Base-by-base conservation (phyloP, 2,888 invertebrate species). In the Aquatica leii region DNA sequence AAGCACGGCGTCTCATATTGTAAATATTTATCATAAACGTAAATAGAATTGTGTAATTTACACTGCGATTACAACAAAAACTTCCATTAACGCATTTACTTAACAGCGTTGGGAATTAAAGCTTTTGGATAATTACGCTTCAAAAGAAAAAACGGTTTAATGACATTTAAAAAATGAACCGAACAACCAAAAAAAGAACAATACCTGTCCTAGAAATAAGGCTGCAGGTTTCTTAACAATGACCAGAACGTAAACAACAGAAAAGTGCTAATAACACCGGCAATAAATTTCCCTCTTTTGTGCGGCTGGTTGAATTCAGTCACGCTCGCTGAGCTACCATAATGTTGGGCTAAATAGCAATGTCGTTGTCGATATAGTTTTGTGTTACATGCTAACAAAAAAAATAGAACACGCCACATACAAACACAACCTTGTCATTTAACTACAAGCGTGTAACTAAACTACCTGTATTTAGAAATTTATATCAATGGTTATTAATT, bases 251-350 rank as follows among this genome's bases (percentile, higher is more conserved):
- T 57, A 59, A 60, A 63, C 60, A 51, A 66, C 56, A 63, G 62
- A 68, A 68, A 68, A 68, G 68, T 66, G 68, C 62, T 66, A 68
- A 68, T 62, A 66, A 66, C 55, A 60, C 54, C 31, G 50, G 61
- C 65, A 62, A 68, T 68, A 68, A 68, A 68, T 68, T 46, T 63
- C 63, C 60, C 66, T 56, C 63, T 63, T 63, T 66, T 68, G 68
- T 68, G 66, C 57, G 56, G 61, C 58, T 57, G 55, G 58, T 59
- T 63, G 63, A 54, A 51, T 59, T 57, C 57, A 52, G 68, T 68
- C 68, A 68, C 68, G 68, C 68, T 68, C 55, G 40, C 62, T 57
- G 66, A 66, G 59, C 65, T 60, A 62, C 66, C 61, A 65, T 57
- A 65, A 61, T 54, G 56, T 61, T 56, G 58, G 53, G 6, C 53